A percentile compares a stretch with the other conserved stretches of the same genome.
phyloP scores from a whole-genome alignment of 2,888 invertebrate species.

The Ornithoptera priamus region DNA sequence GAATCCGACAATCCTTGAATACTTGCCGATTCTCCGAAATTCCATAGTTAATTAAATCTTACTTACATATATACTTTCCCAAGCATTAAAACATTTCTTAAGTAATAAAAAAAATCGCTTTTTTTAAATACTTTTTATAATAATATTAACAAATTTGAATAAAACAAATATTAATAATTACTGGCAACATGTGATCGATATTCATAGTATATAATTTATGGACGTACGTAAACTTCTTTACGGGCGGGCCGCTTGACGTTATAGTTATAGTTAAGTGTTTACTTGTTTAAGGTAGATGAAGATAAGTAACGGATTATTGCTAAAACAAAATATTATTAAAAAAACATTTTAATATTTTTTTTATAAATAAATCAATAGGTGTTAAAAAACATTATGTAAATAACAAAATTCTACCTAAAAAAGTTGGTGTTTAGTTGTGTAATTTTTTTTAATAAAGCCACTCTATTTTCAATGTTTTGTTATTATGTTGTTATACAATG shows the following conservation, averaged over 20 bases:
- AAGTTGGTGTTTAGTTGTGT: too few species aligned
- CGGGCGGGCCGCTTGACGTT: not conserved
- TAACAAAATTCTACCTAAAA: too few species aligned
- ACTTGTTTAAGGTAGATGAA: conserved; percentile 41
- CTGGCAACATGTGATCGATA: not conserved
- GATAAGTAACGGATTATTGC: conserved; percentile 56
- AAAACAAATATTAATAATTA: not conserved
- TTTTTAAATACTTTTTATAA: too few species aligned
- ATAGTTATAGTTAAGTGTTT: conserved; percentile 23
- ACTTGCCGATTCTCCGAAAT: conserved; percentile 72
- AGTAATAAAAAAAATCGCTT: conserved; percentile 65
- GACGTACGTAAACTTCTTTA: not conserved
- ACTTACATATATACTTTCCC: conserved; percentile 73
- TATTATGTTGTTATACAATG: too few species aligned
- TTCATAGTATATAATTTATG: not conserved
- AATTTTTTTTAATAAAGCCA: too few species aligned
- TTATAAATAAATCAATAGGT: too few species aligned
- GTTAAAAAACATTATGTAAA: too few species aligned
- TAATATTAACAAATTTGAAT: not conserved
- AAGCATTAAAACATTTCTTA: conserved; percentile 72
- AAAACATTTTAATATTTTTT: not conserved
- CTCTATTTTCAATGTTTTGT: too few species aligned
- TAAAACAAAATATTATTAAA: not conserved
- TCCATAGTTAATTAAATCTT: conserved; percentile 77
- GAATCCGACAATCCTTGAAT: conserved; percentile 59